Percentiles rank a stretch among this genome's conserved stretches.
Evolutionary conservation across 1,140 invertebrate species (phyloP).

Genomic region (Drosophila mayri): DNA sequence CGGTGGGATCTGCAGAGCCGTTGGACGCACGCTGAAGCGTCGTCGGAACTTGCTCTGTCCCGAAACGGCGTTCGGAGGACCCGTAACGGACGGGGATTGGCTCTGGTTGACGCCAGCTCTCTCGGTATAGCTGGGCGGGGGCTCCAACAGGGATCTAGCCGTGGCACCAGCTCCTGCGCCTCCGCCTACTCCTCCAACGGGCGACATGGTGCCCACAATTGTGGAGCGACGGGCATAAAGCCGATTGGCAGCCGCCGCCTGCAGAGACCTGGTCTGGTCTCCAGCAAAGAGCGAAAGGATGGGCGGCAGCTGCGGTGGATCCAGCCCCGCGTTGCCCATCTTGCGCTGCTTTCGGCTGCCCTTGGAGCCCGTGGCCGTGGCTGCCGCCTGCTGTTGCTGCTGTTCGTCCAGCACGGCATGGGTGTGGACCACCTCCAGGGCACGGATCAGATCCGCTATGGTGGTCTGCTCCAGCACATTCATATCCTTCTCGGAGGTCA

Average conservation of each 20-base stretch:
- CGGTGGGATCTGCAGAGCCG: constrained; percentile 79
- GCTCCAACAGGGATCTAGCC: constrained; percentile 55
- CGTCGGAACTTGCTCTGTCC: constrained; percentile 70
- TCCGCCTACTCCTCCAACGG: background rate
- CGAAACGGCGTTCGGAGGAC: constrained; percentile 6
- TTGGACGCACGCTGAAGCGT: constrained; percentile 81
- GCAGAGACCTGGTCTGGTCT: constrained; percentile 62
- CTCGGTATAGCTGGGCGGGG: constrained; percentile 77
- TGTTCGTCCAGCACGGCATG: constrained; percentile 78
- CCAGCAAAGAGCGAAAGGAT: constrained; percentile 74
- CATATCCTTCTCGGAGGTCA: constrained; percentile 86
- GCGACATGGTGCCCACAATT: constrained; percentile 77
- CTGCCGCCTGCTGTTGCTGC: constrained; percentile 42
- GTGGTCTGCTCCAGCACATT: constrained; percentile 91
- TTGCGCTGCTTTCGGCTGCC: constrained; percentile 85
- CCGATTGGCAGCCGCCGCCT: constrained; percentile 70
- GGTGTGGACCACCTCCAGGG: constrained; percentile 88
- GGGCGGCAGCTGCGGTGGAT: constrained; percentile 79
- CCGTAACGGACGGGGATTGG: background rate
- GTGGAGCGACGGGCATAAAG: constrained; percentile 77
- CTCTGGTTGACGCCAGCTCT: constrained; percentile 4
- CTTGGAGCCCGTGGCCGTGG: constrained; percentile 1
- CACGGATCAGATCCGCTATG: constrained; percentile 90
- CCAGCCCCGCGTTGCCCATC: constrained; percentile 86
- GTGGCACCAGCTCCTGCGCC: constrained; percentile 1